Percentiles rank a stretch among this genome's conserved stretches.
Conservation (phyloP, 2,797 vertebrate genomes). For the Tenualosa thibaudeaui region DNA sequence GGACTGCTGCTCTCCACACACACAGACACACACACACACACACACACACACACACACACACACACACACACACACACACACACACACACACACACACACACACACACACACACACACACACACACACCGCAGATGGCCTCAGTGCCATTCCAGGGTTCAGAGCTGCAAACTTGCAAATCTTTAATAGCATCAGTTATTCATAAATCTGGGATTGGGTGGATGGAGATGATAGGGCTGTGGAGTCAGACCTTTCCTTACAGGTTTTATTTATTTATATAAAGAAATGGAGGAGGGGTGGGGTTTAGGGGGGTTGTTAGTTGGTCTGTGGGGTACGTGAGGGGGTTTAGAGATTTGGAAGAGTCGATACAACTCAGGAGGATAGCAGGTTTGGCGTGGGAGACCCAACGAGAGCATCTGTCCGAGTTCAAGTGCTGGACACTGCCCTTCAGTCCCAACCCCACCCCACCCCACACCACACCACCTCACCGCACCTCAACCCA, state of each 20-base stretch:
- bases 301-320: slow-evolving; percentile 10
- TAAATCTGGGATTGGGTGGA: slow-evolving; percentile 54
- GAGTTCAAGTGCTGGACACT: slow-evolving; percentile 38
- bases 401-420: slow-evolving; percentile 47
- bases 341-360: neutral
- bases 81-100: slow-evolving; percentile 45
- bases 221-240: slow-evolving; percentile 20
- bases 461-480: neutral
- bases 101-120: slow-evolving; percentile 41
- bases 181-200: slow-evolving; percentile 64
- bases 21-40: slow-evolving; percentile 32
- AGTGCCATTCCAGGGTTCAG: slow-evolving; percentile 72
- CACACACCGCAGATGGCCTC: slow-evolving; percentile 67
- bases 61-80: slow-evolving; percentile 31
- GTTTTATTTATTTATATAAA: neutral
- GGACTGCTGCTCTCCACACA: slow-evolving; percentile 55
- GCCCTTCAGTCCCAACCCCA: neutral
- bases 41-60: slow-evolving; percentile 37
- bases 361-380: slow-evolving; percentile 21
- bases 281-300: too few relatives aligned
- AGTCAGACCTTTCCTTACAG: slow-evolving; percentile 26
- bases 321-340: neutral
- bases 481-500: neutral
- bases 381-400: slow-evolving; percentile 37
- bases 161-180: slow-evolving; percentile 60